phyloP scores from a whole-genome alignment of 2,113 vertebrate genomes.

The Hystrix cristata region DNA sequence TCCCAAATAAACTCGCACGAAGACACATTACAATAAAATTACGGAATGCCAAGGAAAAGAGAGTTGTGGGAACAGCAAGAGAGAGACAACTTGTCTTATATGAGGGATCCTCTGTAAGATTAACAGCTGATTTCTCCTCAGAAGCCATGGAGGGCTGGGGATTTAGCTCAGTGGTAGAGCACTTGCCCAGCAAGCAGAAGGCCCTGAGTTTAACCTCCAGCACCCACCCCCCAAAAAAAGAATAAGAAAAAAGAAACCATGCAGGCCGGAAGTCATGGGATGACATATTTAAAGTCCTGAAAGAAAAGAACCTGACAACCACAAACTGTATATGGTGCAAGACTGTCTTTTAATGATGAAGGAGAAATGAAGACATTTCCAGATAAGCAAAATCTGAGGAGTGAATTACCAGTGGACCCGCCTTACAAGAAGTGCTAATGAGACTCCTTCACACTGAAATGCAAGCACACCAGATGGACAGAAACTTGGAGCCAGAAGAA shows the following conservation, averaged over 20 bases:
- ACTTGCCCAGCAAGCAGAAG: no score
- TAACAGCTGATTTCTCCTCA: background rate
- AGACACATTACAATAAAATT: background rate
- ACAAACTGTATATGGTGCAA: background rate
- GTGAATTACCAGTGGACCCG: background rate
- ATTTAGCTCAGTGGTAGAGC: no score
- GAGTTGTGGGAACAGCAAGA: background rate
- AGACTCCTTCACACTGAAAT: background rate
- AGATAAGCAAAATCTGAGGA: background rate
- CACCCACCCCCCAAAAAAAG: no score
- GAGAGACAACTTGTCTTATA: background rate
- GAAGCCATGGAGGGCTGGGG: background rate
- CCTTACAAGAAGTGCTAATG: background rate
- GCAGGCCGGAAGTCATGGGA: background rate
- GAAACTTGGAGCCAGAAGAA: background rate
- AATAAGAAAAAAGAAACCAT: background rate
- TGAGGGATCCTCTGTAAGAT: background rate
- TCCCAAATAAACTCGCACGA: background rate
- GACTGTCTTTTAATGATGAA: background rate
- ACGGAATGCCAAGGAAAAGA: background rate
- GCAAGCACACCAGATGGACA: background rate
- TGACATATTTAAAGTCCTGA: background rate
- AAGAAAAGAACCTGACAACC: background rate
- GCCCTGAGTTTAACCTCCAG: no score
- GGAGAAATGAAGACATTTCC: slow-evolving; percentile 11